Conservation (phyloP, 2,113 vertebrate genomes). For the Etheostoma cragini region DNA sequence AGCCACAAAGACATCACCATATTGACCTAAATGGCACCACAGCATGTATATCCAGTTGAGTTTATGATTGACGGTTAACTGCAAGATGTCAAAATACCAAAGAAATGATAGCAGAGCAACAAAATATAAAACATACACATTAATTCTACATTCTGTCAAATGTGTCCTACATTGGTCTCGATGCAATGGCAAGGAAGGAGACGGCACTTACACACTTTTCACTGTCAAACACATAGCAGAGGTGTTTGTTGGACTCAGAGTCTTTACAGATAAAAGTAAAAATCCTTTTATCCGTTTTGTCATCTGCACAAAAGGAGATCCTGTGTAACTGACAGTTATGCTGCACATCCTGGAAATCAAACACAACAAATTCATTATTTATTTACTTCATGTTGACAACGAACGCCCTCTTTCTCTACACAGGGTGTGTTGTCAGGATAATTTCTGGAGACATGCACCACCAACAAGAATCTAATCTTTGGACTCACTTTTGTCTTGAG, state of each 20-base stretch:
- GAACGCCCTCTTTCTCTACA: not conserved
- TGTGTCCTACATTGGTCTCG: not conserved
- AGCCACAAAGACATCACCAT: constrained; percentile 8
- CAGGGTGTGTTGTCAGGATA: not conserved
- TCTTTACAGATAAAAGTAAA: constrained; percentile 99
- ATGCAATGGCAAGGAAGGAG: not conserved
- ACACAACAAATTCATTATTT: constrained; percentile 20
- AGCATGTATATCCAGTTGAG: not conserved
- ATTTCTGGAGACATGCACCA: not conserved
- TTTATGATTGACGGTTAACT: accelerated
- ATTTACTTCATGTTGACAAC: not conserved
- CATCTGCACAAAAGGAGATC: constrained; percentile 99
- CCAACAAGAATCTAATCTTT: not conserved
- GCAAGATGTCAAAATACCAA: not conserved
- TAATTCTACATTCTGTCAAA: not conserved
- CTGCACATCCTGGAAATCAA: constrained; percentile 90
- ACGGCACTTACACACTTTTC: constrained; percentile 97
- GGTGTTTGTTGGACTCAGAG: constrained; percentile 96
- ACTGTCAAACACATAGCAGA: constrained; percentile 99
- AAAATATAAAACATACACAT: not conserved
- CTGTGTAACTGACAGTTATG: constrained; percentile 97
- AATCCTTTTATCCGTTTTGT: constrained; percentile 99
- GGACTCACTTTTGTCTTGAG: constrained; percentile 93
- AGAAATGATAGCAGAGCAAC: not conserved
- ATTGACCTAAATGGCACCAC: not conserved